phyloP scores from a whole-genome alignment of 2,113 vertebrate genomes.

The Sapayoa aenigma region DNA sequence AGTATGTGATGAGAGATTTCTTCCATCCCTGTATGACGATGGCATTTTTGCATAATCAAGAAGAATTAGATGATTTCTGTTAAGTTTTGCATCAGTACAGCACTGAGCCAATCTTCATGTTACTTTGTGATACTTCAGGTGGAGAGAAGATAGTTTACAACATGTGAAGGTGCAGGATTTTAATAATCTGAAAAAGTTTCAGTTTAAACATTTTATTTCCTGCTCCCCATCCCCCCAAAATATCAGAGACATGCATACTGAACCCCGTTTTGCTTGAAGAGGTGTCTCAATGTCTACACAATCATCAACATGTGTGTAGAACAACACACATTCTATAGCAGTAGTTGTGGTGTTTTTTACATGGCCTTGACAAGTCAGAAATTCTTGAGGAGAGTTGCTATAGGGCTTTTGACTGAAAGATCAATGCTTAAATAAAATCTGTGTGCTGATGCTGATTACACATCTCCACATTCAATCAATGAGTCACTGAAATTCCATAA shows the following conservation, averaged over 20 bases:
- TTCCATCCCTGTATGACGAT: background rate
- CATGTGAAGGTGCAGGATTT: background rate
- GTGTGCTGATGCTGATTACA: slow-evolving; percentile 21
- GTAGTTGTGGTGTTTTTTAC: background rate
- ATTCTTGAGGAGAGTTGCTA: background rate
- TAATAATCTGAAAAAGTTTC: background rate
- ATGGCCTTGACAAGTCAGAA: background rate
- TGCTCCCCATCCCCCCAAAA: fast-evolving
- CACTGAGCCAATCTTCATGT: background rate
- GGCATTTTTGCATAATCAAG: background rate
- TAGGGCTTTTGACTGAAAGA: background rate
- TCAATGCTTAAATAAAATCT: slow-evolving; percentile 52
- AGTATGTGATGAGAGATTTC: background rate
- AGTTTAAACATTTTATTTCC: background rate
- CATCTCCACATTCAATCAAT: slow-evolving; percentile 21
- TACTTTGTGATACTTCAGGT: background rate
- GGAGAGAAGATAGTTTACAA: background rate
- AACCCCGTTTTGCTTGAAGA: background rate
- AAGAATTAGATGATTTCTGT: background rate
- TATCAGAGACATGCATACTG: background rate
- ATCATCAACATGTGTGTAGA: background rate
- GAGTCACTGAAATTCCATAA: slow-evolving; percentile 34
- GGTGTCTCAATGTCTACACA: background rate
- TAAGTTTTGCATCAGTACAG: background rate
- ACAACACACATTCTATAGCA: fast-evolving